Base-by-base conservation (phyloP, 1,140 invertebrate species). In the Drusus annulatus region DNA sequence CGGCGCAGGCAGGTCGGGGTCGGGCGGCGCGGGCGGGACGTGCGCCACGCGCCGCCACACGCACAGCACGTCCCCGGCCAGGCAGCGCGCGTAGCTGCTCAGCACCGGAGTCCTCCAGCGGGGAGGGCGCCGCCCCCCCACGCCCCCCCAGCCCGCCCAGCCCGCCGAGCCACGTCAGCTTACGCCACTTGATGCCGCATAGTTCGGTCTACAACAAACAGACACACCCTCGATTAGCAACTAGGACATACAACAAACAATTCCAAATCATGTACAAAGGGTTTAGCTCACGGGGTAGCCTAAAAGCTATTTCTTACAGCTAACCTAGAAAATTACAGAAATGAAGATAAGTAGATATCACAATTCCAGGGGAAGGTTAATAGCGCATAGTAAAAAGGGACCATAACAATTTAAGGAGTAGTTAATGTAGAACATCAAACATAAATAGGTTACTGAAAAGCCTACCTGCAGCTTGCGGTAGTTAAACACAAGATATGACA, bases 131-230 rank as follows among this genome's bases (percentile, higher is more conserved):
- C 2, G 81, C 88, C 88, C 90, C 60, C 80, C 80, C 50, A 77
- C 25, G 81, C 88, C 88, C 90, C 62, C 80, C 80, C 50, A 77
- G 81, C 81, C 87, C 86, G 65, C 89, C 89, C 15, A 17, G 7
- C 85, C 90, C 91, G 85, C 91, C 90, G 87, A 95, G 94, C 92
- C 94, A 96, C 85, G 94, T 93, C 84, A 97, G 92, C 88, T 97
- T 97, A 92, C 96, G 96, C 98, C 98, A 99, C 96, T 98, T 98
- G 90, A 99, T 99, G 86, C 98, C 98, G 92, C 96, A 97, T 86
- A 99, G 93, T 91, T 99, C 98, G 89, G 98, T 98, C 98, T 99
- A 91, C 85, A 88, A 89, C 80, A 85, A 45, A 82, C 84, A 68
- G 84, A 79, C 80, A 60, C 16, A 56, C 19, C 52, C 25, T 28